Evolutionary conservation across 2,888 invertebrate genomes (phyloP).

Genomic region (Hymenopus coronatus): DNA sequence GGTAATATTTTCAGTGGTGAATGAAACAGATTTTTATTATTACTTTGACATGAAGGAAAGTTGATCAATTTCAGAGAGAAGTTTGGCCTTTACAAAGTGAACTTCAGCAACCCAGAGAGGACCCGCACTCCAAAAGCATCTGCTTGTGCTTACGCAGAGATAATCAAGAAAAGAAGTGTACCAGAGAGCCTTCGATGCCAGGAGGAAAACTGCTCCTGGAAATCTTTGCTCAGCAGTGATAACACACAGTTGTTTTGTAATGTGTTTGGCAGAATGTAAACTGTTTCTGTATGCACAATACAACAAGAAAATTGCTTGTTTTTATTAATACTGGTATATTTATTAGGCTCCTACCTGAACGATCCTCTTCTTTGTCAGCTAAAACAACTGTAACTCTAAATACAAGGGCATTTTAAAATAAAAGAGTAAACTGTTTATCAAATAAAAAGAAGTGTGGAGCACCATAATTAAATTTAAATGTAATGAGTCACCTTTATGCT

Average conservation of each 20-base stretch:
- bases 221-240: not conserved
- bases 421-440: too few relatives aligned
- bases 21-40: too few relatives aligned
- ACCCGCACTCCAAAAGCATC: slow-evolving; percentile 67
- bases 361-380: too few relatives aligned
- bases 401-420: too few relatives aligned
- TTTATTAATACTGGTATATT: too few relatives aligned
- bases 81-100: slow-evolving; percentile 70
- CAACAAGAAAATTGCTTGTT: not conserved
- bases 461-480: too few relatives aligned
- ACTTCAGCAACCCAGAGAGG: slow-evolving; percentile 64
- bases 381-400: too few relatives aligned
- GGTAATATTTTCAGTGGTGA: too few relatives aligned
- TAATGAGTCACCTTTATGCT: too few relatives aligned
- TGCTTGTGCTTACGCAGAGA: slow-evolving; percentile 51
- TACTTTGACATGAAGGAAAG: too few relatives aligned
- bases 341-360: too few relatives aligned
- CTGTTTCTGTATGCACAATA: not conserved
- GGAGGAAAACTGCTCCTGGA: not conserved
- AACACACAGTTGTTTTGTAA: not conserved
- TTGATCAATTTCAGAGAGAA: slow-evolving; percentile 54
- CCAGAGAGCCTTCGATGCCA: not conserved
- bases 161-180: not conserved
- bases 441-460: too few relatives aligned
- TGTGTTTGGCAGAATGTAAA: not conserved